Percentiles rank a stretch among this genome's conserved stretches.
Evolutionary conservation across 2,113 vertebrate genomes (phyloP).

Genomic region (Rana temporaria): DNA sequence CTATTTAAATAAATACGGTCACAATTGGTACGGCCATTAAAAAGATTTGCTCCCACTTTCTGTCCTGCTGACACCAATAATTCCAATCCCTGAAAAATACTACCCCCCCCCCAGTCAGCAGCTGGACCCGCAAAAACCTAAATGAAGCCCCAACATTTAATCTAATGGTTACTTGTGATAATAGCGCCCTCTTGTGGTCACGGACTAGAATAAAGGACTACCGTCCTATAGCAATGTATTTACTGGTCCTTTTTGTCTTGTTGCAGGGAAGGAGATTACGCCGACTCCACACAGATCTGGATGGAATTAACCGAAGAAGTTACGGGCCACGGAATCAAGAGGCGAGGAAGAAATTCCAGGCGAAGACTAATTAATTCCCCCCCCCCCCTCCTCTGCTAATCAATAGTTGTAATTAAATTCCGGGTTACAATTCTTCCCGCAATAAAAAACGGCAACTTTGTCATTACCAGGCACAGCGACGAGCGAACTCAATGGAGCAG

Average conservation of each 20-base stretch:
- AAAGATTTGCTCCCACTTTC: too few relatives aligned
- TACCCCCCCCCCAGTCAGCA: too few relatives aligned
- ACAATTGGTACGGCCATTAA: too few relatives aligned
- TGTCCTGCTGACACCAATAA: too few relatives aligned
- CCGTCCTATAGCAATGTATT: too few relatives aligned
- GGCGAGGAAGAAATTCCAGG: constrained; percentile 1
- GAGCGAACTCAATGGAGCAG: constrained; percentile 28
- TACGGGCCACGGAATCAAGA: not conserved
- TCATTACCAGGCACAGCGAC: constrained; percentile 19
- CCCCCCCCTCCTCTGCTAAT: constrained; percentile 28
- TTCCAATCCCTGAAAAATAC: too few relatives aligned
- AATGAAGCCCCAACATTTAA: too few relatives aligned
- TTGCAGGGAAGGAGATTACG: not conserved
- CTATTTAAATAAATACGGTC: too few relatives aligned
- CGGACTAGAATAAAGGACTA: too few relatives aligned
- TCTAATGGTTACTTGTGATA: too few relatives aligned
- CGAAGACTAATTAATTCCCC: constrained; percentile 27
- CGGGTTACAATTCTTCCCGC: constrained; percentile 47
- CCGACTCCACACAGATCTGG: not conserved
- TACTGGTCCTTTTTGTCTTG: too few relatives aligned
- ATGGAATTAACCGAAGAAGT: not conserved
- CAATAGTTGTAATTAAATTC: constrained; percentile 53
- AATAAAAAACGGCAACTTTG: constrained; percentile 36
- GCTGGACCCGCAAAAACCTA: too few relatives aligned
- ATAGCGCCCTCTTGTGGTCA: not conserved